Evolutionary conservation across 1,140 invertebrate species (phyloP).

Genomic region (Melipona quadrifasciata): DNA sequence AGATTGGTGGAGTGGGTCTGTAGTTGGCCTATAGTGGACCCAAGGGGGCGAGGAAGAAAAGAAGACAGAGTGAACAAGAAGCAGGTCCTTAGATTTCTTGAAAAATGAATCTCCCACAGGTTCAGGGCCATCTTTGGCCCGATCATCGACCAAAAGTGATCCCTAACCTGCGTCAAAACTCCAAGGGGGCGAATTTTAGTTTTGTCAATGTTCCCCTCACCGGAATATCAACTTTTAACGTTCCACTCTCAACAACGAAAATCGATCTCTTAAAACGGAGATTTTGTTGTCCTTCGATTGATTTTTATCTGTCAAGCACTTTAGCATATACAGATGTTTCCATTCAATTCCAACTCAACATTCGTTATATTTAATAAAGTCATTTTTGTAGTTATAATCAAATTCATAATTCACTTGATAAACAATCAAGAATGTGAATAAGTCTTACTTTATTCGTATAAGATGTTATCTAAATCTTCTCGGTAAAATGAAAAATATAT

Average conservation of each 20-base stretch:
- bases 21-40: not conserved
- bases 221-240: slow-evolving; percentile 23
- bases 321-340: not conserved
- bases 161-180: slow-evolving; percentile 67
- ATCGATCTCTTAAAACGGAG: not conserved
- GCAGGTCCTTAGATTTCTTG: slow-evolving; percentile 73
- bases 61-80: slow-evolving; percentile 56
- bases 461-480: too few relatives aligned
- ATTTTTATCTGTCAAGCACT: not conserved
- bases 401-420: not conserved
- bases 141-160: slow-evolving; percentile 39
- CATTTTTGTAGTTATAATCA: not conserved
- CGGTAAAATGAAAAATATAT: too few relatives aligned
- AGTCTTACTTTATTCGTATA: not conserved
- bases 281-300: not conserved
- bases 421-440: not conserved
- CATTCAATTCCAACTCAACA: not conserved
- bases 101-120: slow-evolving; percentile 72
- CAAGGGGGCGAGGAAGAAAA: not conserved
- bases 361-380: not conserved
- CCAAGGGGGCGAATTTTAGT: slow-evolving; percentile 50
- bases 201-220: slow-evolving; percentile 18
- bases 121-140: slow-evolving; percentile 55
- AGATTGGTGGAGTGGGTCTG: slow-evolving; percentile 7
- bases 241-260: slow-evolving; percentile 8